Evolutionary conservation across 1,140 invertebrate species (phyloP), one percentile per base, ranked within the genome.

Genomic region (Venustaconcha ellipsiformis): DNA sequence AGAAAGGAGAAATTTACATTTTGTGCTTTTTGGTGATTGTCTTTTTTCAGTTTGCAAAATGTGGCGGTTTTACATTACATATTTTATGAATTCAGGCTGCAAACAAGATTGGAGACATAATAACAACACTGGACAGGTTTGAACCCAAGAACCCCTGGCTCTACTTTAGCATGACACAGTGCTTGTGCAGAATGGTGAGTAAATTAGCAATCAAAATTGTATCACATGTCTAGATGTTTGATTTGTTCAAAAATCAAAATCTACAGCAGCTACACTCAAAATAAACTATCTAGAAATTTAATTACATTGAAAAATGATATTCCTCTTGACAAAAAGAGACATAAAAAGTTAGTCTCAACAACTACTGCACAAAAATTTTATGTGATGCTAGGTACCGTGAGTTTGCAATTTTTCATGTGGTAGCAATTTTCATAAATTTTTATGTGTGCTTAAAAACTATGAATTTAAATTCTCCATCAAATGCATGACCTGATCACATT

Each of bases 101-200:
- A 17, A 91, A 92, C 71, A 91, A 92, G 66, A 89, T 97, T 0
- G 92, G 94, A 76, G 92, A 92, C 74, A 93, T 95, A 23, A 92
- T 93, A 67, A 88, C 90, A 56, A 91, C 93, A 65, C 88, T 96
- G 59, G 93, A 95, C 79, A 92, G 92, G 76, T 91, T 93, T 76
- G 96, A 98, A 90, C 91, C 93, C 0, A 94, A 93, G 78, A 97
- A 96, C 90, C 91, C 92, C 1, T 90, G 91, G 74, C 90, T 96
- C 14, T 93, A 95, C 82, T 91, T 93, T 64, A 92, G 94, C 78
- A 94, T 93, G 83, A 93, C 95, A 37, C 88, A 94, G 80, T 89
- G 96, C 58, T 97, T 97, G 90, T 94, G 94, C 3, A 91, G 94
- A 84, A 89, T 95, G 67, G 92, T 92, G 83, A 85, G 88, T 85